Evolutionary conservation across 2,113 vertebrate species (phyloP), one percentile per base, ranked within the genome.

Genomic region (Aegithalos caudatus): DNA sequence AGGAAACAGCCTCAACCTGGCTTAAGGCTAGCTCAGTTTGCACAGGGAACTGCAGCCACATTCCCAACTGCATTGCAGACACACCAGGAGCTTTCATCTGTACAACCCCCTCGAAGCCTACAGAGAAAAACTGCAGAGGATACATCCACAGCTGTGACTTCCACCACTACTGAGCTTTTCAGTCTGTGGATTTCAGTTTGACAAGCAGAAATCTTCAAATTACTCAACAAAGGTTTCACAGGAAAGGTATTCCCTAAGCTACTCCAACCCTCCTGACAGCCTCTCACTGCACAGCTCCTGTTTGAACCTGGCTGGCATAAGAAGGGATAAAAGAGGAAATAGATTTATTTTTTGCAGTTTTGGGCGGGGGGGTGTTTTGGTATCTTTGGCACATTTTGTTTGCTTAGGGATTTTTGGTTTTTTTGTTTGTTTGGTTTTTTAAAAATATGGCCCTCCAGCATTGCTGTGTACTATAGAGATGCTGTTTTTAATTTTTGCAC

Each of bases 51-150:
- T 67, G 80, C 95, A 94, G 91, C 24, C 72, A 54, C 42, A 1
- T 40, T 92, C 67, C 86, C 23, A 56, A 64, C 91, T 67, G 80
- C 94, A 89, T 12, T 92, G 95, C 88, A 91, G 92, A 56, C 51
- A 2, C 0, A 1, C 72, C 88, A 78, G 71, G 38, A 94, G 47
- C 79, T 84, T 35, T 38, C 74, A 29, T 48, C 56, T 8, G 0
- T 13, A 66, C 29, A 86, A 6, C 2, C 4, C 29, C 8, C 29
- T 0, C 2, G 23, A 44, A 89, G 47, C 50, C 77, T 25, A 47
- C 3, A 15, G 23, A 38, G 69, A 64, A 66, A 81, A 23, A 66
- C 0, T 12, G 37, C 25, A 67, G 45, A 67, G 54, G 47, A 77
- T 2, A 5, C 31, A n/a, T 3, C 29, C 70, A n/a, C 0, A 7